phyloP scores from a whole-genome alignment of 2,113 vertebrate species.

The Ctenodactylus gundi region DNA sequence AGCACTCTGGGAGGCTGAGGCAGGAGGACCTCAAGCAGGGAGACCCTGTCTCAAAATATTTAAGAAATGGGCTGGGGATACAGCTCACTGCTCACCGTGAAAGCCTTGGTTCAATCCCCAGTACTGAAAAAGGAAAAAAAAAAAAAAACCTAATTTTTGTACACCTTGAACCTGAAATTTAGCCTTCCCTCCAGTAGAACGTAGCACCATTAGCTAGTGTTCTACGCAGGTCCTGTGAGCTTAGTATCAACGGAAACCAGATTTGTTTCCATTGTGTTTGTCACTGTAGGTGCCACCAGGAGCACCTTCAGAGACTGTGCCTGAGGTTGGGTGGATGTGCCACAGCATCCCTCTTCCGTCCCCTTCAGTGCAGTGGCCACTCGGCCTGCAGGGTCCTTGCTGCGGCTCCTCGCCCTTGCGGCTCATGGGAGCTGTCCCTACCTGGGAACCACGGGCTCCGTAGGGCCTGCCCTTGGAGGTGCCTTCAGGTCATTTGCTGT shows the following conservation, averaged over 20 bases:
- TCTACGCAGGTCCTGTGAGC: neutral
- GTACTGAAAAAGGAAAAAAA: neutral
- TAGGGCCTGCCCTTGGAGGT: fast-evolving
- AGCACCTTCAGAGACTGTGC: neutral
- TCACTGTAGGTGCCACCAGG: fast-evolving
- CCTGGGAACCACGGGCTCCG: fast-evolving
- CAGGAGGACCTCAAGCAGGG: neutral
- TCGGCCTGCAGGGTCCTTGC: too few relatives aligned
- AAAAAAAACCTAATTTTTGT: neutral
- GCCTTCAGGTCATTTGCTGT: fast-evolving
- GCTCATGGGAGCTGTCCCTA: too few relatives aligned
- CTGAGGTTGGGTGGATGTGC: fast-evolving
- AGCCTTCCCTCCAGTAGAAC: neutral
- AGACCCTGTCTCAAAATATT: neutral
- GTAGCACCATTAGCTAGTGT: fast-evolving
- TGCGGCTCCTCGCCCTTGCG: too few relatives aligned
- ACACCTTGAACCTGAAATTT: neutral
- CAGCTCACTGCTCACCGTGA: neutral
- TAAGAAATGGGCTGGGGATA: neutral
- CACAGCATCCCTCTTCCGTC: too few relatives aligned
- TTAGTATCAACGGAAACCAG: neutral
- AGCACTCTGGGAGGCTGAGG: neutral
- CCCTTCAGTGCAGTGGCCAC: too few relatives aligned
- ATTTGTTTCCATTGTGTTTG: fast-evolving
- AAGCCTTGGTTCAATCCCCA: too few relatives aligned